Percentiles rank a stretch among this genome's conserved stretches.
Evolutionary conservation across 2,888 invertebrate genomes (phyloP).

Genomic region (Plagodis pulveraria): DNA sequence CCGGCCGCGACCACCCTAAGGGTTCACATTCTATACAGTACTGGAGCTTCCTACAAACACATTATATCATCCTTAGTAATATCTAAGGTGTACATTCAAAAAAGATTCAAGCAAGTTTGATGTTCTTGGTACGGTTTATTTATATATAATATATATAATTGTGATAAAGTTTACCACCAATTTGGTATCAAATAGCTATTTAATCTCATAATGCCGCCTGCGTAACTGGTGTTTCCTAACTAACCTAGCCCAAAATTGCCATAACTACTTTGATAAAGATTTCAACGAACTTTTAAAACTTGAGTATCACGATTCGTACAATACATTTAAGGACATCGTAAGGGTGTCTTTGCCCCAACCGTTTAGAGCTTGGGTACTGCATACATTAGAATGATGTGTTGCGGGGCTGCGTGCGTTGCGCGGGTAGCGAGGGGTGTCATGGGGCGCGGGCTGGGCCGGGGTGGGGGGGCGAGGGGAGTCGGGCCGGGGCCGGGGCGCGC

Average conservation of each 20-base stretch:
- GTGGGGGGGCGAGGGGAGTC: constrained; percentile 46
- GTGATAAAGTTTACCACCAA: too few relatives aligned
- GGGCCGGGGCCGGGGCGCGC: constrained; percentile 56
- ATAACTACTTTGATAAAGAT: neutral
- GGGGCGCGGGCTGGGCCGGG: constrained; percentile 34
- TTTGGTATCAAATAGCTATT: too few relatives aligned
- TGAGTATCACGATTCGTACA: too few relatives aligned
- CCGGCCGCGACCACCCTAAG: constrained; percentile 49
- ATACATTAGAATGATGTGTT: neutral
- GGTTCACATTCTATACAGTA: neutral
- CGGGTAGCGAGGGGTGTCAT: constrained; percentile 40
- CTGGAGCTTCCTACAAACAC: constrained; percentile 3
- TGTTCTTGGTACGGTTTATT: too few relatives aligned
- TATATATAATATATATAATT: too few relatives aligned
- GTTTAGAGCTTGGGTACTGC: constrained; percentile 5
- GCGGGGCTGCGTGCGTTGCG: constrained; percentile 45
- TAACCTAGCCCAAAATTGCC: too few relatives aligned
- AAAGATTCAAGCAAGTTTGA: too few relatives aligned
- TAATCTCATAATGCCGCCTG: too few relatives aligned
- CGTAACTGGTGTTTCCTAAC: too few relatives aligned
- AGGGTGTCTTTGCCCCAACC: too few relatives aligned
- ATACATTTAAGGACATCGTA: too few relatives aligned
- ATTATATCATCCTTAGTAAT: neutral
- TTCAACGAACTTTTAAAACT: too few relatives aligned
- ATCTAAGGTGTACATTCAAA: neutral